Base-by-base conservation (phyloP, 2,888 invertebrate species). In the Holacanthella duospinosa region DNA sequence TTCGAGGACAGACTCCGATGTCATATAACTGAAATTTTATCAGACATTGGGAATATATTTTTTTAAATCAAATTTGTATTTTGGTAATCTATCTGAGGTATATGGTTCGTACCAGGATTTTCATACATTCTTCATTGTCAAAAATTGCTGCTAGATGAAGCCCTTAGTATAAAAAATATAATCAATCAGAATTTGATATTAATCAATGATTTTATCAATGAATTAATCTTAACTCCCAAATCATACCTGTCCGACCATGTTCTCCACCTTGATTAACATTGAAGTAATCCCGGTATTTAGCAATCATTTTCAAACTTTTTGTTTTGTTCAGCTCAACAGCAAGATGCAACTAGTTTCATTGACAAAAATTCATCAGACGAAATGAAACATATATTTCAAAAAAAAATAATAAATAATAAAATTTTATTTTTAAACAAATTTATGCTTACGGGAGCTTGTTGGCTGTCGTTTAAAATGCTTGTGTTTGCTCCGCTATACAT, bases 91-190 rank as follows among this genome's bases (percentile, higher is more conserved):
- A n/a, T n/a, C n/a, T n/a, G n/a, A n/a, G n/a, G n/a, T n/a, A n/a
- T n/a, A n/a, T n/a, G n/a, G n/a, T n/a, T n/a, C n/a, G 72, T 81
- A 92, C 92, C 82, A 92, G 78, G 70, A 89, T 83, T 75, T 85
- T 81, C 19, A 90, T 89, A 76, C 89, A 89, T 73, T 87, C 84
- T 66, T 87, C 88, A 75, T 87, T 85, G 76, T 93, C 90, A 73
- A 87, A 86, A 62, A 88, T 88, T 6, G 91, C 91, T 0, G 91
- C 89, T 66, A 89, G 82, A 75, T 92, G 92, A 0, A 93, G 80
- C 0, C 91, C 88, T n/a, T n/a, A n/a, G n/a, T n/a, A n/a, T n/a
- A n/a, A n/a, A n/a, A n/a, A n/a, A n/a, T 0, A 89, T 89, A 56
- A 56, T 25, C 36, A n/a, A 25, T 25, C 2, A 27, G 19, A 25